Conservation (phyloP, 2,797 vertebrate genomes). For the Hapalemur alaotrensis region DNA sequence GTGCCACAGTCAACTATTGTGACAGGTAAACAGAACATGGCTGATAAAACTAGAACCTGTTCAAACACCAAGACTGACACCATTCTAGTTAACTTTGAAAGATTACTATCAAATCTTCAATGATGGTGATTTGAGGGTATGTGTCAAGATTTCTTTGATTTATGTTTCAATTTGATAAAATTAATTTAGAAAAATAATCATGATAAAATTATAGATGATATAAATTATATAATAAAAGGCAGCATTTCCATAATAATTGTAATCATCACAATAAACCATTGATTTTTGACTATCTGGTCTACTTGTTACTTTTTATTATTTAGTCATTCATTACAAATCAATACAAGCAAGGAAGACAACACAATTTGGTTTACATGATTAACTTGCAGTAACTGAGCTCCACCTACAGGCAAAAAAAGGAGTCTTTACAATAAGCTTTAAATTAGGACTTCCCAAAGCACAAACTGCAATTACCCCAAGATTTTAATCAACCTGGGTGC, state of each 20-base stretch:
- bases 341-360: not conserved
- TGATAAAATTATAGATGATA: conserved; percentile 24
- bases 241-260: not conserved
- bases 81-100: not conserved
- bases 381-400: conserved; percentile 72
- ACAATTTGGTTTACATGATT: conserved; percentile 6
- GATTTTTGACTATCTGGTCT: conserved; percentile 12
- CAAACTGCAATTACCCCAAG: not conserved
- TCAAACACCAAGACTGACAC: not conserved
- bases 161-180: conserved; percentile 34
- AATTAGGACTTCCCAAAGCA: not conserved
- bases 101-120: conserved; percentile 8
- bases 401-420: conserved; percentile 82
- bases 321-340: conserved; percentile 13
- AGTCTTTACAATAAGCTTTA: conserved; percentile 30
- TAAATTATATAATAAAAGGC: conserved; percentile 3
- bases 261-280: conserved; percentile 17
- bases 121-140: not conserved
- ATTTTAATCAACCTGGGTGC: not conserved
- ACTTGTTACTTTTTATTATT: not conserved
- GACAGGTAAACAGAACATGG: not conserved
- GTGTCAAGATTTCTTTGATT: conserved; percentile 31
- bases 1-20: not conserved
- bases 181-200: conserved; percentile 31
- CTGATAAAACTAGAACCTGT: not conserved